Conservation (phyloP, 2,113 vertebrate genomes). For the Callorhinus ursinus region DNA sequence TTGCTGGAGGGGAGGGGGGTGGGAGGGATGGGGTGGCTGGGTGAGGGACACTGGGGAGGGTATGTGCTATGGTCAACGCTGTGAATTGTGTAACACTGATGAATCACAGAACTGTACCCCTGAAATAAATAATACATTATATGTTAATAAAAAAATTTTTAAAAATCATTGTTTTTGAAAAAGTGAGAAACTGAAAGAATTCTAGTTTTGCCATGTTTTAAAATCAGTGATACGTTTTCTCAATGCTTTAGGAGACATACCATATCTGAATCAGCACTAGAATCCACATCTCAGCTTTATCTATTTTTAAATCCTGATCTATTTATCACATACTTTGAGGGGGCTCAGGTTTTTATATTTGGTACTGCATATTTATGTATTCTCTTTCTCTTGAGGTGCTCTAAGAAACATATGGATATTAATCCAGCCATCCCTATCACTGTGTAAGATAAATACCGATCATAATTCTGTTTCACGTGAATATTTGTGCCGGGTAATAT, state of each 20-base stretch:
- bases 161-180: neutral
- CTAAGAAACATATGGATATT: neutral
- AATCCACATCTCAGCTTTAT: neutral
- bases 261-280: neutral
- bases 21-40: too few species aligned
- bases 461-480: conserved; percentile 17
- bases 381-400: neutral
- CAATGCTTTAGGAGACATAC: neutral
- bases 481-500: conserved; percentile 19
- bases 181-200: neutral
- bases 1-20: too few species aligned
- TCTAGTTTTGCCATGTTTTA: neutral
- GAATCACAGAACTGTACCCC: too few species aligned
- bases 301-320: neutral
- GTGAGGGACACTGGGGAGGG: too few species aligned
- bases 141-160: too few species aligned
- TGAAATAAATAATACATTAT: too few species aligned
- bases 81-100: too few species aligned
- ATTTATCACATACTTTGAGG: neutral
- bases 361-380: neutral
- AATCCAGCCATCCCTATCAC: neutral
- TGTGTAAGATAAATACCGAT: neutral
- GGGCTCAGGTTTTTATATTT: neutral
- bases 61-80: too few species aligned
- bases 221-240: neutral